Conservation (phyloP, 1,140 invertebrate species). For the Drosophila setifemur region DNA sequence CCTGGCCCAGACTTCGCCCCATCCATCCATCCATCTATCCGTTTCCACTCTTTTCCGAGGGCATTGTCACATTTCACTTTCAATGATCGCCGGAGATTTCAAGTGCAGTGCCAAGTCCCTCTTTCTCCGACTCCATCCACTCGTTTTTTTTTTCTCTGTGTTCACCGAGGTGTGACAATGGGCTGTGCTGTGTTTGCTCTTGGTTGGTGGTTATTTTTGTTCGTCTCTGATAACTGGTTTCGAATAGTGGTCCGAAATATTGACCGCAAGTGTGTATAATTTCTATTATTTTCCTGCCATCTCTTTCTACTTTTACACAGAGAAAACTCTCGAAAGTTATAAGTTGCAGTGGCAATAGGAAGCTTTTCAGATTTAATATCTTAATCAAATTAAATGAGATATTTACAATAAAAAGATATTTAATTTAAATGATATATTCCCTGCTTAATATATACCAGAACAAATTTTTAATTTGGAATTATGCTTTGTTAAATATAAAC, state of each 20-base stretch:
- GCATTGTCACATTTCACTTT: constrained; percentile 80
- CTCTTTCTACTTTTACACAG: not conserved
- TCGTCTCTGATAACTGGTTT: constrained; percentile 48
- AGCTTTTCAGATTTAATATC: no score
- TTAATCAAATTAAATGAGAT: no score
- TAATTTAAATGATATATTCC: no score
- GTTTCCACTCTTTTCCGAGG: constrained; percentile 28
- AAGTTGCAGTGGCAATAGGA: no score
- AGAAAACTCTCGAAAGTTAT: not conserved
- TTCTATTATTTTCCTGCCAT: constrained; percentile 60
- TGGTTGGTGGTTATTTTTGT: constrained; percentile 18
- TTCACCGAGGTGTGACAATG: constrained; percentile 60
- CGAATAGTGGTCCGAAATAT: constrained; percentile 18
- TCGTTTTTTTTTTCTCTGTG: not conserved
- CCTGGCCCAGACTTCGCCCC: not conserved
- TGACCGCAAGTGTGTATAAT: constrained; percentile 73
- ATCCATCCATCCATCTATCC: not conserved
- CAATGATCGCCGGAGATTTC: constrained; percentile 35
- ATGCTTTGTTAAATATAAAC: no score
- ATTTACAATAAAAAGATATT: no score
- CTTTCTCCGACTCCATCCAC: not conserved
- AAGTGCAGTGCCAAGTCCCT: constrained; percentile 24
- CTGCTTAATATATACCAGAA: no score
- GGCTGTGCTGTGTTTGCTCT: constrained; percentile 21
- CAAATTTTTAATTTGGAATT: no score